phyloP scores from a whole-genome alignment of 1,140 invertebrate genomes.

The Colletes gigas region DNA sequence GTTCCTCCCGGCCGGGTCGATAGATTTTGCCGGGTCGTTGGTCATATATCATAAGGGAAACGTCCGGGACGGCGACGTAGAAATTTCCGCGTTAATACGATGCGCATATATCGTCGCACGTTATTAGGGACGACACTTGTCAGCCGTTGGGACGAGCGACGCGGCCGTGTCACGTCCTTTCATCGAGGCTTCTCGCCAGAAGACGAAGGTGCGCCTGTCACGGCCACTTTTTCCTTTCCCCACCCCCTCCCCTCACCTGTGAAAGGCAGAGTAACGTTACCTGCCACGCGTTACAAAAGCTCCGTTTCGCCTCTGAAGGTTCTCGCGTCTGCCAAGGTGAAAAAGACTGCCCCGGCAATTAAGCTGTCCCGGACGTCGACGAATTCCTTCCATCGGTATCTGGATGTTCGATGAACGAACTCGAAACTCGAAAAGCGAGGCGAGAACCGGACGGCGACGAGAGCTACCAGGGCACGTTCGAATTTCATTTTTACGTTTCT shows the following conservation, averaged over 20 bases:
- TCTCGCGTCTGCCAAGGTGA: not conserved
- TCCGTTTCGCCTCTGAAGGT: not conserved
- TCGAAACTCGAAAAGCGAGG: too few relatives aligned
- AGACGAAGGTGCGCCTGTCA: not conserved
- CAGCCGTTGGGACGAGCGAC: not conserved
- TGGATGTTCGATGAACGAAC: too few relatives aligned
- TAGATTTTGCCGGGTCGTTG: constrained; percentile 18
- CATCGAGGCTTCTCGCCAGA: not conserved
- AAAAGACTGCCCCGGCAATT: too few relatives aligned
- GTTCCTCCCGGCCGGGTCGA: not conserved
- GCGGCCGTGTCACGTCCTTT: not conserved
- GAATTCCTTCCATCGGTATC: too few relatives aligned
- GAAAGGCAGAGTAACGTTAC: not conserved
- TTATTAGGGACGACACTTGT: constrained; percentile 26
- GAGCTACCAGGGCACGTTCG: too few relatives aligned
- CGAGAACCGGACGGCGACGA: too few relatives aligned
- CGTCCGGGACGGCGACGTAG: not conserved
- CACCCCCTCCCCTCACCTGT: not conserved
- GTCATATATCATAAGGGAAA: constrained; percentile 10
- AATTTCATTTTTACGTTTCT: too few relatives aligned
- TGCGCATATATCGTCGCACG: not conserved
- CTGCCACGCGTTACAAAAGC: not conserved
- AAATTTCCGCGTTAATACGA: not conserved
- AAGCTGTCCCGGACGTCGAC: too few relatives aligned
- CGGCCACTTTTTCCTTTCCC: not conserved